phyloP scores from a whole-genome alignment of 1,140 invertebrate genomes.

The Tetramorium alpestre region DNA sequence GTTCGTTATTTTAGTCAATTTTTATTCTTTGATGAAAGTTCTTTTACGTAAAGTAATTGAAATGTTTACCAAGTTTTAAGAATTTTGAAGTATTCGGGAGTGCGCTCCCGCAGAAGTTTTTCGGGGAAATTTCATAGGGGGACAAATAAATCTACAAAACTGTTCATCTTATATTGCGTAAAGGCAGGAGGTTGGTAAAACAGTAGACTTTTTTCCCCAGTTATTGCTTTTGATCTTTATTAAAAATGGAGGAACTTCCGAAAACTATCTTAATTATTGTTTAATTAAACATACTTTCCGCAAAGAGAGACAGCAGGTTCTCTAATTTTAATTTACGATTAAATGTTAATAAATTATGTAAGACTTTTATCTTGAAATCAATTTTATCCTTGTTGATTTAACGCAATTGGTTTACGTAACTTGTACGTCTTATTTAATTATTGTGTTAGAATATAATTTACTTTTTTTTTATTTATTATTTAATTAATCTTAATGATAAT shows the following conservation, averaged over 20 bases:
- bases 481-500: background rate
- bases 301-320: background rate
- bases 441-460: background rate
- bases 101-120: conserved; percentile 5
- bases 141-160: conserved; percentile 44
- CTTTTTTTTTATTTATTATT: background rate
- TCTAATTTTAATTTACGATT: background rate
- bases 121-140: background rate
- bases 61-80: conserved; percentile 25
- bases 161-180: background rate
- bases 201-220: background rate
- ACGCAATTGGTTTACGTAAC: background rate
- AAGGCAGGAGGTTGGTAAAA: conserved; percentile 2
- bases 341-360: background rate
- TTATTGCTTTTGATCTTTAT: conserved; percentile 64
- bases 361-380: background rate
- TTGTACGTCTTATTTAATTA: conserved; percentile 1
- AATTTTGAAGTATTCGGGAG: conserved; percentile 17
- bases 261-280: conserved; percentile 74
- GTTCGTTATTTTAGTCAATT: background rate
- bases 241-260: conserved; percentile 66
- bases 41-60: background rate
- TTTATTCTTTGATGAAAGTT: background rate
- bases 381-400: background rate
- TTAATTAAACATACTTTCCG: conserved; percentile 56